Evolutionary conservation across 1,140 invertebrate species (phyloP).

Genomic region (Colletes gigas): DNA sequence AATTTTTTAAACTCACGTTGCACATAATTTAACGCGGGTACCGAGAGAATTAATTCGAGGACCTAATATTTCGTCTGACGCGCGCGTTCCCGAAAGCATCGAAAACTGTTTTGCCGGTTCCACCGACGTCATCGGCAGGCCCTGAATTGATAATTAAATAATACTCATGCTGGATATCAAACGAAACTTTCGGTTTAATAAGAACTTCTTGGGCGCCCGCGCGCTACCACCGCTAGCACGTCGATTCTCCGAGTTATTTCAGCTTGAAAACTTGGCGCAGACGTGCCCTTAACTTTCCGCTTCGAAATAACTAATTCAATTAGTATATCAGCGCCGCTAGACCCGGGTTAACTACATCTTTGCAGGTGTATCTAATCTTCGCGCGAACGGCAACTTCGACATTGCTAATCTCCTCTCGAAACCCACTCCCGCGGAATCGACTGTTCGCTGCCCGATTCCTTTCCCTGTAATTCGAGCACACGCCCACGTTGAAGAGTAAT

Average conservation of each 20-base stretch:
- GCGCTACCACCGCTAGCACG: conserved; percentile 46
- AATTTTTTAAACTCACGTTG: too few relatives aligned
- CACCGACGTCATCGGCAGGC: too few relatives aligned
- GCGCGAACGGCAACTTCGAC: conserved; percentile 52
- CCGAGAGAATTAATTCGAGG: too few relatives aligned
- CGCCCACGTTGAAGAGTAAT: too few relatives aligned
- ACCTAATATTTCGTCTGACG: too few relatives aligned
- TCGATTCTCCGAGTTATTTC: conserved; percentile 67
- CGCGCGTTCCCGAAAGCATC: too few relatives aligned
- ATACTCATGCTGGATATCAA: conserved; percentile 59
- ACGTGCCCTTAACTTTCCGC: conserved; percentile 67
- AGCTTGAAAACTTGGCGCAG: conserved; percentile 66
- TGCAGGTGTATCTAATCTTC: conserved; percentile 60
- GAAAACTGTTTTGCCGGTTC: too few relatives aligned
- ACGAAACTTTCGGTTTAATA: conserved; percentile 65
- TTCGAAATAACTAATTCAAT: conserved; percentile 70
- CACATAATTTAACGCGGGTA: too few relatives aligned
- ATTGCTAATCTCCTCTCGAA: conserved; percentile 54
- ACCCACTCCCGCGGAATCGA: not conserved
- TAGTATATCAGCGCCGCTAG: conserved; percentile 62
- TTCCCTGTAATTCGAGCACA: too few relatives aligned
- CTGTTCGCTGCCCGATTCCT: too few relatives aligned
- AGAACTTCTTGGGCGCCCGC: conserved; percentile 48
- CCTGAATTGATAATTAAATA: conserved; percentile 67
- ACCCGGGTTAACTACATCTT: conserved; percentile 62